Evolutionary conservation across 2,797 vertebrate species (phyloP).

Genomic region (Sarcoramphus papa): DNA sequence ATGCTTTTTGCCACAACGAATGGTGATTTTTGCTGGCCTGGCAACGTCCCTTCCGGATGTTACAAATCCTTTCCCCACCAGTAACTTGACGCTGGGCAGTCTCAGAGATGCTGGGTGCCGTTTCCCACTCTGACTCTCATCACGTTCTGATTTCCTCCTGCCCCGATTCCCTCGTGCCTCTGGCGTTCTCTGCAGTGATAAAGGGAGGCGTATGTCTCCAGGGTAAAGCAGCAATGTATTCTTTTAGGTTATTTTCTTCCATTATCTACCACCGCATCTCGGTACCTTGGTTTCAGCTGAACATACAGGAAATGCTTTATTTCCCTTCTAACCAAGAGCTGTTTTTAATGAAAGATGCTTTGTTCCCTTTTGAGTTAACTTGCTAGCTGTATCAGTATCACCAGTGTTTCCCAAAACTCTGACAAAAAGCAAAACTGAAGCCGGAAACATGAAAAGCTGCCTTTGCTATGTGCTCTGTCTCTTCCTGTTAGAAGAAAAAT

Average conservation of each 20-base stretch:
- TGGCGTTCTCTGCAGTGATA: not conserved
- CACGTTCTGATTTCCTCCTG: not conserved
- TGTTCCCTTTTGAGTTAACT: not conserved
- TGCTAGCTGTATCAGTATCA: not conserved
- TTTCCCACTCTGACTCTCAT: not conserved
- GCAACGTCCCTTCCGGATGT: rapidly evolving
- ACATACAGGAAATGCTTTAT: not conserved
- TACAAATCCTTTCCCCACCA: not conserved
- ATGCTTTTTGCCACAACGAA: not conserved
- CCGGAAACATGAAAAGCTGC: not conserved
- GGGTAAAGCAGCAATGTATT: not conserved
- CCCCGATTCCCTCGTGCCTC: not conserved
- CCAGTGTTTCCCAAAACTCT: not conserved
- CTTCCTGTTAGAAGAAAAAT: not conserved
- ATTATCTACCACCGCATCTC: not conserved
- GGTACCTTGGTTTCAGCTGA: not conserved
- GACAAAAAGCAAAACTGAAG: not conserved
- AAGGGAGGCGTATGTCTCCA: not conserved
- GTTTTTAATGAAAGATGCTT: not conserved
- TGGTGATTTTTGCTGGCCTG: not conserved
- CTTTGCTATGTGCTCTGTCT: not conserved
- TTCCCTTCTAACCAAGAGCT: not conserved
- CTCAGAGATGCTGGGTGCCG: not conserved
- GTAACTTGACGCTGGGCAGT: not conserved
- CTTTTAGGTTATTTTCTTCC: not conserved